These are phyloP conservation scores for Saguinus midas DNA, from an alignment of 2,113 vertebrate species.

Conservation along the genomic window DNA sequence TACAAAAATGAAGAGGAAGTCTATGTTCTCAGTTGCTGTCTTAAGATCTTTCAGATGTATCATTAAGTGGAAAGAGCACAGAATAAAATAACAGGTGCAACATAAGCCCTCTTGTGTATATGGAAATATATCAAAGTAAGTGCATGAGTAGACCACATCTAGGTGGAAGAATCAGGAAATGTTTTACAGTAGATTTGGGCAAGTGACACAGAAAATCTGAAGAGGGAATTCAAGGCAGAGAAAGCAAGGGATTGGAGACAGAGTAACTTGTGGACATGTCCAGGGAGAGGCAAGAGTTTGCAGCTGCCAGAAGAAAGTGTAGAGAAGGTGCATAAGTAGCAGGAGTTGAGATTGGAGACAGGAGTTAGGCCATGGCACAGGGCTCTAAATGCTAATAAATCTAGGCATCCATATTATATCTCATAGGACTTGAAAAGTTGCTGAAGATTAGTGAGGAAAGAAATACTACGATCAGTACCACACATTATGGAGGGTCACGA, in stretches of 20 bases:
- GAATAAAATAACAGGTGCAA: neutral
- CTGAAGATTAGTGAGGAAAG: neutral
- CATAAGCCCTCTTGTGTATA: neutral
- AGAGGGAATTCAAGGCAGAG: neutral
- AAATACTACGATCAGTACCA: neutral
- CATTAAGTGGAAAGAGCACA: neutral
- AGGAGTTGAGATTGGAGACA: neutral
- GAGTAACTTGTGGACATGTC: no score
- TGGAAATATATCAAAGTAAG: neutral
- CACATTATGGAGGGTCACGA: rapidly evolving
- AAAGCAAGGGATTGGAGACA: no score
- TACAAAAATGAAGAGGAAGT: neutral
- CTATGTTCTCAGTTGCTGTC: neutral
- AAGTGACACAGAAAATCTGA: neutral
- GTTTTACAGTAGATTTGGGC: neutral
- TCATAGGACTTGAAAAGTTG: neutral
- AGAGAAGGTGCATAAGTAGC: neutral
- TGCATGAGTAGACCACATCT: neutral
- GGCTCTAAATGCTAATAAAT: neutral
- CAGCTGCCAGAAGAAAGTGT: neutral
- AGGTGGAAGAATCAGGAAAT: neutral
- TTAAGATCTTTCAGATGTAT: neutral
- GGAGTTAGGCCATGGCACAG: rapidly evolving
- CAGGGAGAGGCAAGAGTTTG: neutral
- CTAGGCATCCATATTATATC: neutral